Base-by-base conservation (phyloP, 2,797 vertebrate species). In the Artibeus jamaicensis region DNA sequence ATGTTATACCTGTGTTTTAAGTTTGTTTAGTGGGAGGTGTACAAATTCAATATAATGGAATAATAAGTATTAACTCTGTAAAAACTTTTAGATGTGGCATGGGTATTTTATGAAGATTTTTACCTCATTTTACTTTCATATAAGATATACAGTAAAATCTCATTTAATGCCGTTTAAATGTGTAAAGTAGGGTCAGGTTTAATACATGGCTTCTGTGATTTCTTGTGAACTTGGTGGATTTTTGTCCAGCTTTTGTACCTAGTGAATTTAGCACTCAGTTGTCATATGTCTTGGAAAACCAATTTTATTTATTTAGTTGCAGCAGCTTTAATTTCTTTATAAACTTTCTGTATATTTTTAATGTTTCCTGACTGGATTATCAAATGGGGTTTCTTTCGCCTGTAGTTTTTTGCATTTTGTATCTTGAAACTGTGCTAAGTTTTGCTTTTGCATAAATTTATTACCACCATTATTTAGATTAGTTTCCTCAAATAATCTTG, bases 1-100 rank as follows among this genome's bases (percentile, higher is more conserved):
- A 37, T 96, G 48, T 91, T 44, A 91, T 83, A 55, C n/a, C 7
- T 89, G 44, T 90, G 34, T 82, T 96, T 95, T 95, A 93, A 90
- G 86, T 97, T 68, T 81, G 5, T 68, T 88, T 95, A n/a, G 89
- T 91, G 6, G 84, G n/a, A 89, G 32, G 12, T 93, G 44, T 62
- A 74, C 11, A 74, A 10, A 89, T 93, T 96, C 26, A 83, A 1
- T 86, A 90, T 34, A 92, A 9, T 93, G n/a, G 32, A 87, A 84
- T 78, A 32, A 46, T 94, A 81, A 74, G 8, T 73, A 62, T 73
- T 94, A 85, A 70, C 14, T 48, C 34, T 65, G 6, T 62, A 74
- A 93, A 92, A 84, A 57, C 14, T 81, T 76, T 96, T 91, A 77
- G 24, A 29, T 93, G 34, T 67, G 7, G 2, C 16, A 10, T 74